phyloP scores from a whole-genome alignment of 2,113 vertebrate species.

The Micronycteris hirsuta region DNA sequence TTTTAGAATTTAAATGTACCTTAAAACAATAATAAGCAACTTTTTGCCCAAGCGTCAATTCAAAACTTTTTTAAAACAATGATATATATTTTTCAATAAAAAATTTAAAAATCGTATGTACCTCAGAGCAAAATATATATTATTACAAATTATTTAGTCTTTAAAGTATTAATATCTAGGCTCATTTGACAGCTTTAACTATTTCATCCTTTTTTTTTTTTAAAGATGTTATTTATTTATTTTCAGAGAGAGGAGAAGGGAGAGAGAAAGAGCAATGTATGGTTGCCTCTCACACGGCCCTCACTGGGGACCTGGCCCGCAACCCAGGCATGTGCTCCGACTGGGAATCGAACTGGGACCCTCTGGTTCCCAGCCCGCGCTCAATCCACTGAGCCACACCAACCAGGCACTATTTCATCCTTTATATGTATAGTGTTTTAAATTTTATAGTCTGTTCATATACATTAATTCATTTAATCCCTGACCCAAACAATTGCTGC shows the following conservation, averaged over 20 bases:
- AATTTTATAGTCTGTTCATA: neutral
- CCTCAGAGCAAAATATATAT: neutral
- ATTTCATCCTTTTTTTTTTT: conserved; percentile 26
- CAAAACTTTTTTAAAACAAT: neutral
- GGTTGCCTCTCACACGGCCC: too few relatives aligned
- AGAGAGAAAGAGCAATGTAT: too few relatives aligned
- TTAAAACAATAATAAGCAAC: neutral
- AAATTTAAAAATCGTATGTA: neutral
- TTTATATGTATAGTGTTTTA: conserved; percentile 5
- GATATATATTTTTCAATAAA: conserved; percentile 11
- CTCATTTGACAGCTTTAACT: conserved; percentile 4
- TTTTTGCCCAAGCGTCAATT: conserved; percentile 21
- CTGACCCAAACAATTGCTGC: conserved; percentile 2
- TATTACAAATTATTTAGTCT: neutral
- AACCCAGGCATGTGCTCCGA: too few relatives aligned
- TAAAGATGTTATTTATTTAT: too few relatives aligned
- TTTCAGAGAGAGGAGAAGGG: too few relatives aligned
- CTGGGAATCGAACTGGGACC: too few relatives aligned
- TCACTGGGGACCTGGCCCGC: too few relatives aligned
- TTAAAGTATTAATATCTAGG: conserved; percentile 14
- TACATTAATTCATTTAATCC: conserved; percentile 9
- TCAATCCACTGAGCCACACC: too few relatives aligned
- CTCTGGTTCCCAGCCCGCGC: too few relatives aligned
- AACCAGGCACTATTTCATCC: conserved; percentile 4
- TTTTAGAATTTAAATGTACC: conserved; percentile 22